Conservation (phyloP, 2,113 vertebrate genomes). For the Nyctibius bracteatus region DNA sequence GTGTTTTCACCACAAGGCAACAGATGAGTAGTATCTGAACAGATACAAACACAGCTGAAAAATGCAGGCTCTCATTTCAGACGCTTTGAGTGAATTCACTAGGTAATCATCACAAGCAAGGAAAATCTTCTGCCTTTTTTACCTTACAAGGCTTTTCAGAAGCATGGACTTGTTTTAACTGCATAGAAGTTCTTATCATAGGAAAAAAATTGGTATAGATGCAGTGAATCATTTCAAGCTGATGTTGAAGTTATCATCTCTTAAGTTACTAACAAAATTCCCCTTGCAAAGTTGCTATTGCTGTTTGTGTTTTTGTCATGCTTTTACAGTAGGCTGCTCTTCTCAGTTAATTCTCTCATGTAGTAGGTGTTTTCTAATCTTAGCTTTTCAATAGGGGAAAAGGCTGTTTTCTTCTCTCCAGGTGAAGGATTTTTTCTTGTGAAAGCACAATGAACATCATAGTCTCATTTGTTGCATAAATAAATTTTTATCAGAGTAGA, state of each 20-base stretch:
- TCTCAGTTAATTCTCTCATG: background rate
- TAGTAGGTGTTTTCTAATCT: background rate
- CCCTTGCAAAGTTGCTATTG: background rate
- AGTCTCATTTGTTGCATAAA: background rate
- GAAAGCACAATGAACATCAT: background rate
- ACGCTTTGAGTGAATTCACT: background rate
- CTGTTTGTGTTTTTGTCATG: background rate
- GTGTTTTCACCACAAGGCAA: slow-evolving; percentile 50
- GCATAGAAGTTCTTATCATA: background rate
- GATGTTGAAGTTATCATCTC: background rate
- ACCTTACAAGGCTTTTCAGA: slow-evolving; percentile 2
- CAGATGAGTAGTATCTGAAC: slow-evolving; percentile 36
- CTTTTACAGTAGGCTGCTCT: background rate
- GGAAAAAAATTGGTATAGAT: background rate
- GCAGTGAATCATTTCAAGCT: background rate
- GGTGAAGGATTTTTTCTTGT: background rate
- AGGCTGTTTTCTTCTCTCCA: background rate
- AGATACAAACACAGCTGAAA: slow-evolving; percentile 49
- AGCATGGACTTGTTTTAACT: background rate
- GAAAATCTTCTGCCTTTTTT: background rate
- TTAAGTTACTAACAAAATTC: background rate
- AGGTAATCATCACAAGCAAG: background rate
- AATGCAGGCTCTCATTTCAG: background rate
- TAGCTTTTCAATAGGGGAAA: background rate
- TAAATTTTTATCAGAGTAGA: background rate